Conservation (phyloP, 2,797 vertebrate genomes). For the Hylomyscus alleni region DNA sequence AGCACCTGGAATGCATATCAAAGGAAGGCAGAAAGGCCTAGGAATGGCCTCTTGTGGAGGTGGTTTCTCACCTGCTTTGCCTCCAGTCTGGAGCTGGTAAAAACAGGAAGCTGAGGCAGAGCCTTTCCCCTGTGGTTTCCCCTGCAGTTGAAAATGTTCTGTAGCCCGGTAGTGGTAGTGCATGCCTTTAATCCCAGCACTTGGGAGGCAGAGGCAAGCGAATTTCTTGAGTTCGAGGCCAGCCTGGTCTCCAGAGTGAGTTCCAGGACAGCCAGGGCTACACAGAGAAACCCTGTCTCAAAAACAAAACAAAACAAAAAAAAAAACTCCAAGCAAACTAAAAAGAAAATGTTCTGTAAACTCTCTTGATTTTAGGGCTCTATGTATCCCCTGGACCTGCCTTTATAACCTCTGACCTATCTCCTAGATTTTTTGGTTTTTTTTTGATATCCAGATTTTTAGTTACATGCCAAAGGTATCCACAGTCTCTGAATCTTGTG, state of each 20-base stretch:
- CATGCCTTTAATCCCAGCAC: too few relatives aligned
- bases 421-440: not conserved
- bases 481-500: not conserved
- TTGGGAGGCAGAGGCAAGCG: too few relatives aligned
- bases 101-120: not conserved
- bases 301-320: not conserved
- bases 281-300: too few relatives aligned
- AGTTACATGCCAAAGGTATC: not conserved
- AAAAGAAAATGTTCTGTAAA: not conserved
- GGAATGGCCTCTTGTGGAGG: not conserved
- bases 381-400: not conserved
- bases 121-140: not conserved
- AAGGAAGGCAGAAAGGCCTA: not conserved
- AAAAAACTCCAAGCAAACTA: not conserved
- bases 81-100: not conserved
- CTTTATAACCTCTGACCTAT: not conserved
- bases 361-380: not conserved
- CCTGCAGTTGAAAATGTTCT: not conserved
- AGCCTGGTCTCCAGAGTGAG: too few relatives aligned
- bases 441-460: not conserved
- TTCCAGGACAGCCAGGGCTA: too few relatives aligned
- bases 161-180: too few relatives aligned
- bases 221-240: too few relatives aligned
- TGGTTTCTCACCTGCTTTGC: not conserved
- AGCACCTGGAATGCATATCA: not conserved